Conservation (phyloP, 1,140 invertebrate species). For the Solen grandis region DNA sequence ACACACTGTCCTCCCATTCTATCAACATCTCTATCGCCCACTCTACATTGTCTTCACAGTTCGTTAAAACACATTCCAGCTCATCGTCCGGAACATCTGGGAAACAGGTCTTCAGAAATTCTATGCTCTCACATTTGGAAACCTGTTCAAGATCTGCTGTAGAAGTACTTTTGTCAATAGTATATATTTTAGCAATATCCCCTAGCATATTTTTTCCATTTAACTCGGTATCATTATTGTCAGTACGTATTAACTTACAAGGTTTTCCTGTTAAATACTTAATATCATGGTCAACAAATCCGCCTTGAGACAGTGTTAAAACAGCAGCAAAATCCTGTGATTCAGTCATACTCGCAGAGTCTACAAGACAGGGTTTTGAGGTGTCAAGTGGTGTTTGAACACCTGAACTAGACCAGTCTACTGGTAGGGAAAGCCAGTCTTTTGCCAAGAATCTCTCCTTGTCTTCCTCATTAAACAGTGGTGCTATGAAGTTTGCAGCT, state of each 20-base stretch:
- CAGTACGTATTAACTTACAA: conserved; percentile 1
- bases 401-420: too few species aligned
- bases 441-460: conserved; percentile 23
- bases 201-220: not conserved
- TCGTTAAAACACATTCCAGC: conserved; percentile 40
- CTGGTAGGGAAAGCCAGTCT: conserved; percentile 34
- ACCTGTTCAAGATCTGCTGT: conserved; percentile 11
- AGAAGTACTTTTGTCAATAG: conserved; percentile 39
- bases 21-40: conserved; percentile 44
- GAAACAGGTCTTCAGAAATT: conserved; percentile 43
- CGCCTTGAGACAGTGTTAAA: conserved; percentile 9
- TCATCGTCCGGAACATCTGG: conserved; percentile 24
- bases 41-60: conserved; percentile 37
- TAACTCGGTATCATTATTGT: not conserved
- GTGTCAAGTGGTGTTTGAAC: too few species aligned
- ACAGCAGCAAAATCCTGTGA: conserved; percentile 19
- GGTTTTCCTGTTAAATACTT: conserved; percentile 44
- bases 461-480: conserved; percentile 32
- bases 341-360: conserved; percentile 32
- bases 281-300: conserved; percentile 28
- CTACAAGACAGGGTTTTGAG: too few species aligned
- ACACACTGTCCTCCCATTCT: conserved; percentile 33
- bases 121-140: conserved; percentile 11
- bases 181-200: not conserved
- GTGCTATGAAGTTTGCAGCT: conserved; percentile 11